These are phyloP conservation scores for Hozukius guyotensis DNA, from an alignment of 2,797 vertebrate species.

Conservation along the genomic window DNA sequence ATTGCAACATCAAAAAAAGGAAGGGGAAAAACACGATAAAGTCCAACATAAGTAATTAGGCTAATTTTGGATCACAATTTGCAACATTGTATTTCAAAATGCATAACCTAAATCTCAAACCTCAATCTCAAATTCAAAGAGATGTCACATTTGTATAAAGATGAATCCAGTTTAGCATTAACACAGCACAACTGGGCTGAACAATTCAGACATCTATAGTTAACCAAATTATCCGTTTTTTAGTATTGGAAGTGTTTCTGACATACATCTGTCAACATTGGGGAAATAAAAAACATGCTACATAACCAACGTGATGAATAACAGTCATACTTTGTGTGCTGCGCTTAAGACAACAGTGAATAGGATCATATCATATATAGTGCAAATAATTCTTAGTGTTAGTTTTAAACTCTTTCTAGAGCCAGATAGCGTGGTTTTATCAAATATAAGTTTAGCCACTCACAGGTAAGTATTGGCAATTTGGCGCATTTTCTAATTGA, in stretches of 20 bases:
- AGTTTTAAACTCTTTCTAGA: constrained; percentile 24
- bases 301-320: constrained; percentile 50
- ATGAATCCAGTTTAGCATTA: constrained; percentile 18
- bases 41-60: constrained; percentile 1
- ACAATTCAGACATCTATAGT: neutral
- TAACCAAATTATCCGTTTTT: neutral
- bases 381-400: constrained; percentile 50
- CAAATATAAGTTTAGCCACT: neutral
- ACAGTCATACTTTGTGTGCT: constrained; percentile 64
- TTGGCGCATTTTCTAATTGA: neutral
- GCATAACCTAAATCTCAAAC: constrained; percentile 5
- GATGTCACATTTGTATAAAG: neutral
- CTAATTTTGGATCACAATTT: constrained; percentile 12
- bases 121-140: constrained; percentile 2
- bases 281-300: constrained; percentile 48
- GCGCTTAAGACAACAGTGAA: constrained; percentile 71
- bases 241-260: constrained; percentile 15
- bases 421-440: neutral
- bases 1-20: neutral
- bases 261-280: constrained; percentile 29
- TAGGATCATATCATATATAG: constrained; percentile 15
- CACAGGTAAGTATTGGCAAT: neutral
- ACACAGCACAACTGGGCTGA: neutral
- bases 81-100: constrained; percentile 14
- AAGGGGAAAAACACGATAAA: neutral